Base-by-base conservation (phyloP, 2,113 vertebrate species). In the Calyptomena viridis region DNA sequence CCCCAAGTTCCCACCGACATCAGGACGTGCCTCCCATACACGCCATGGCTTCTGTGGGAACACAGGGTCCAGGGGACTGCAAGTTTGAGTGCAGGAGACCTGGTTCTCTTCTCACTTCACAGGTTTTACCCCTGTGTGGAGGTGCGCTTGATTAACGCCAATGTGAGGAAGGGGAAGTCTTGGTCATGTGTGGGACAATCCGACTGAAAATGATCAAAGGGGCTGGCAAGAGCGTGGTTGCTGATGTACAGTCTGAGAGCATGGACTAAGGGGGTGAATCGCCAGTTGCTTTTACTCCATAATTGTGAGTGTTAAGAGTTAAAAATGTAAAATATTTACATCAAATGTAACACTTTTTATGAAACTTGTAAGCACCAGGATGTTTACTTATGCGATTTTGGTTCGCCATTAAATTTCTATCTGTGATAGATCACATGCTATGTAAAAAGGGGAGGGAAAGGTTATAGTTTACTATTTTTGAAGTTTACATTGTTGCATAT, bases 401-500 rank as follows among this genome's bases (percentile, higher is more conserved):
- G 96, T 98, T 98, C 96, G 97, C 98, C 97, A 97, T 97, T 97
- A 83, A 98, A 97, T 97, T 98, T 98, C 98, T 98, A 98, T 98
- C 98, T 98, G 97, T 98, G 98, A 98, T 98, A 98, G 97, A 98
- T 94, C 96, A 97, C 94, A 95, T 89, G 96, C 95, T 97, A 96
- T 97, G 97, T 97, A 97, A 96, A 97, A 97, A 97, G 40, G 73
- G 30, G 49, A 68, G 56, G 22, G 1, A 1, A 94, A 91, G 93
- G 97, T 89, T 97, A 97, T 97, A 98, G 98, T 98, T 98, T 98
- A 98, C 98, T 98, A 97, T 98, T 98, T 98, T 98, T 98, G 96
- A 98, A 98, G 98, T 98, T 98, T 98, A 98, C 98, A 98, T 98
- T 98, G 97, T 97, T 98, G 97, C 97, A 97, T 97, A 98, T 46